Percentiles rank a stretch among this genome's conserved stretches.
These are phyloP conservation scores for Ganaspis brasiliensis DNA, from an alignment of 2,888 invertebrate species.

Conservation along the genomic window DNA sequence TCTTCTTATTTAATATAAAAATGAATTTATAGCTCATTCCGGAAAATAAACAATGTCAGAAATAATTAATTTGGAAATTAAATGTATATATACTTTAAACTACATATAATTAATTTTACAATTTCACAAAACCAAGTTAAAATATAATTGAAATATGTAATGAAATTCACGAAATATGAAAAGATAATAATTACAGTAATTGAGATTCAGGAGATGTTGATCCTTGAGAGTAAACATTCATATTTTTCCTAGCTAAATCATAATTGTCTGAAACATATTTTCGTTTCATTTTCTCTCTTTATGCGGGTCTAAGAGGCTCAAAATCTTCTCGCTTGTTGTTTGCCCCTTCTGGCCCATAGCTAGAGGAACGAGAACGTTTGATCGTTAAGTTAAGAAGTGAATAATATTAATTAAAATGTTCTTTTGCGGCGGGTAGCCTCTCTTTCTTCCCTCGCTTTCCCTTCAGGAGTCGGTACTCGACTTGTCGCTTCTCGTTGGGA, in stretches of 20 bases:
- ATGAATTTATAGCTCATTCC: slow-evolving; percentile 18
- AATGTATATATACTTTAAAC: no score
- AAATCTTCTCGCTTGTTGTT: slow-evolving; percentile 38
- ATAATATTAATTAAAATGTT: slow-evolving; percentile 80
- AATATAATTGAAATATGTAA: no score
- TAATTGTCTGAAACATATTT: slow-evolving; percentile 15
- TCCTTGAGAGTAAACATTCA: neutral
- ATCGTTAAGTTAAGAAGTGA: slow-evolving; percentile 78
- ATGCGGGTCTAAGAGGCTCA: neutral
- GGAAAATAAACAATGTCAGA: no score
- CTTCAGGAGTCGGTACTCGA: slow-evolving; percentile 69
- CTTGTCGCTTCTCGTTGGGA: slow-evolving; percentile 74
- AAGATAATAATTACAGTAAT: no score
- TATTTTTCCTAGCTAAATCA: neutral
- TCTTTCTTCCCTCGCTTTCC: slow-evolving; percentile 58
- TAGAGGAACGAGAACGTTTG: slow-evolving; percentile 69
- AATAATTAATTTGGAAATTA: no score
- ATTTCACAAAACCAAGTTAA: no score
- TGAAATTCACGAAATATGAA: no score
- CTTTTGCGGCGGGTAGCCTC: slow-evolving; percentile 70
- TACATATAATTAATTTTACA: no score
- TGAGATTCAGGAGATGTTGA: neutral
- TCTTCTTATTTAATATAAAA: slow-evolving; percentile 12
- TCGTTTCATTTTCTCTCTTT: slow-evolving; percentile 10
- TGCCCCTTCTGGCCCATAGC: slow-evolving; percentile 29